Conservation (phyloP, 2,888 invertebrate genomes). For the Phrixothrix hirtus region DNA sequence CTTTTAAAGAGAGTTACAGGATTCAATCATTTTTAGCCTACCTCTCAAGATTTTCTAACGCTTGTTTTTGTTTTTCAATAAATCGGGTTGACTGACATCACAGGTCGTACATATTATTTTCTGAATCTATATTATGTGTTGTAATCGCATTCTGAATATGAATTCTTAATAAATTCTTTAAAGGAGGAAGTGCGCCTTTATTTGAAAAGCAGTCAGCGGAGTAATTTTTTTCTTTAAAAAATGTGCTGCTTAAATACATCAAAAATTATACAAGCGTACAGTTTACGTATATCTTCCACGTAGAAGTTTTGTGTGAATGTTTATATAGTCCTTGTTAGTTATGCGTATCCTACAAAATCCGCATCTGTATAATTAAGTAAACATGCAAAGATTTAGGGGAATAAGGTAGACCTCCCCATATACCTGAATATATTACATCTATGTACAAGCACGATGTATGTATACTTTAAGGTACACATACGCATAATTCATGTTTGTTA, state of each 20-base stretch:
- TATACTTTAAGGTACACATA: not conserved
- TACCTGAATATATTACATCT: conserved; percentile 11
- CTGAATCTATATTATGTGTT: no score
- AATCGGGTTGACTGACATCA: no score
- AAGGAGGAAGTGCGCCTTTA: no score
- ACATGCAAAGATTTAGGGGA: conserved; percentile 15
- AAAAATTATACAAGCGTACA: not conserved
- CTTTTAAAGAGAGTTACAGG: no score
- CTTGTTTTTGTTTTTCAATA: no score
- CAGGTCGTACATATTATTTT: no score
- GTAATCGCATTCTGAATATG: no score
- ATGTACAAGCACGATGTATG: not conserved
- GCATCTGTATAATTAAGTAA: conserved; percentile 13
- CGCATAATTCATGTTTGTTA: not conserved
- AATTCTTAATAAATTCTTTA: no score
- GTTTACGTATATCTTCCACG: no score
- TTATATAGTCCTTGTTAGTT: not conserved
- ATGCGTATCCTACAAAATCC: conserved; percentile 1
- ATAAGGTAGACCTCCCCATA: conserved; percentile 1
- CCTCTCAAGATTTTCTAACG: no score
- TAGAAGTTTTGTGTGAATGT: not conserved
- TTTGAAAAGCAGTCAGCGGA: not conserved
- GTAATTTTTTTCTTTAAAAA: not conserved
- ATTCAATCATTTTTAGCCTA: no score
- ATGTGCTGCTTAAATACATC: no score